Conservation (phyloP, 2,888 invertebrate species). For the Branchellion lobata region DNA sequence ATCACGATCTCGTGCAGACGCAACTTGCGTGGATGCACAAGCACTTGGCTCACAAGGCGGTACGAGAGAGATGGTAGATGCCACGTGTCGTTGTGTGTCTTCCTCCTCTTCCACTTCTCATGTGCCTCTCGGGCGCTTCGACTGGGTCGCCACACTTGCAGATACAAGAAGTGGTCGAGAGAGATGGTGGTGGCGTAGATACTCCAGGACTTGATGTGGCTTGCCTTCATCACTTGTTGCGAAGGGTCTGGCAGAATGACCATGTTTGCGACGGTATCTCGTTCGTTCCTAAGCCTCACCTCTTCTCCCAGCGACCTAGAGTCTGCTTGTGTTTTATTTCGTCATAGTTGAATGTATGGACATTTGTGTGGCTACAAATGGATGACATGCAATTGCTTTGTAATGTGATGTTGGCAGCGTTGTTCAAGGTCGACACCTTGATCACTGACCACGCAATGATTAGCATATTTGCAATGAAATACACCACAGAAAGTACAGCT, state of each 20-base stretch:
- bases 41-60: conserved; percentile 49
- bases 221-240: conserved; percentile 45
- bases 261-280: conserved; percentile 44
- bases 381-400: no score
- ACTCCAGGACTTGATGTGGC: conserved; percentile 48
- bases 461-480: no score
- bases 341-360: no score
- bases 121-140: not conserved
- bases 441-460: no score
- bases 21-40: conserved; percentile 47
- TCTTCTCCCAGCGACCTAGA: conserved; percentile 50
- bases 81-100: not conserved
- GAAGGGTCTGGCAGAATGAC: conserved; percentile 50
- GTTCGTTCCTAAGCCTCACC: conserved; percentile 48
- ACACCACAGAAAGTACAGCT: no score
- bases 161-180: conserved; percentile 47
- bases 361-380: no score
- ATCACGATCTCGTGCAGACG: conserved; percentile 47
- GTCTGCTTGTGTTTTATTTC: no score
- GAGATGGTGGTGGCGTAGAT: conserved; percentile 49
- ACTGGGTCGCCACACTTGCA: conserved; percentile 45
- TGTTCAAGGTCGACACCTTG: no score
- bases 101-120: not conserved
- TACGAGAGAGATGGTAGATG: conserved; percentile 9
- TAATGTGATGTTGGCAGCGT: no score